A percentile compares a stretch with the other conserved stretches of the same genome.
phyloP scores from a whole-genome alignment of 2,797 vertebrate genomes.

The Buceros bicornis region DNA sequence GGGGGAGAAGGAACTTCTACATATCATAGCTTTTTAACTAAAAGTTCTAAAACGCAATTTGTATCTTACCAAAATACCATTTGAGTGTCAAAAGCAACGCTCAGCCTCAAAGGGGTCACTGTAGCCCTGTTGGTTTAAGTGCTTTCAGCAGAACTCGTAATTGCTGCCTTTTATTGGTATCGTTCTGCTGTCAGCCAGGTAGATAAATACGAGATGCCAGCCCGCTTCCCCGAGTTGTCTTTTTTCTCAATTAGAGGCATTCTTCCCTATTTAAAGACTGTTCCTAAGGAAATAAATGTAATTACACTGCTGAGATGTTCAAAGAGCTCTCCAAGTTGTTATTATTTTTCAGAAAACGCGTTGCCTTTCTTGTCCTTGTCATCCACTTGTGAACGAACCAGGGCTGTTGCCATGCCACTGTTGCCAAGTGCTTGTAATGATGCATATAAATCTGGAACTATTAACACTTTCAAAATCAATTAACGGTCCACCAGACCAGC shows the following conservation, averaged over 20 bases:
- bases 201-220: constrained; percentile 47
- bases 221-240: not conserved
- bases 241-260: constrained; percentile 22
- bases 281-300: constrained; percentile 66
- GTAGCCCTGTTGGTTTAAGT: constrained; percentile 9
- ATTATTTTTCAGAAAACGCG: constrained; percentile 56
- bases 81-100: not conserved
- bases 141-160: constrained; percentile 23
- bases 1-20: not conserved
- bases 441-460: constrained; percentile 47
- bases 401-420: constrained; percentile 61
- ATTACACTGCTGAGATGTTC: constrained; percentile 54
- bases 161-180: constrained; percentile 3
- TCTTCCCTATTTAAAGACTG: constrained; percentile 50
- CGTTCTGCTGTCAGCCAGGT: not conserved
- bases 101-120: not conserved
- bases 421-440: constrained; percentile 51
- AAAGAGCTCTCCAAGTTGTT: constrained; percentile 59
- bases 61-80: not conserved
- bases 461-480: constrained; percentile 63
- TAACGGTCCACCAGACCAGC: constrained; percentile 1
- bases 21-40: not conserved
- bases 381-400: constrained; percentile 24
- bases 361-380: constrained; percentile 60
- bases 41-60: not conserved